Conservation (phyloP, 2,113 vertebrate species). For the Atractosteus spatula region DNA sequence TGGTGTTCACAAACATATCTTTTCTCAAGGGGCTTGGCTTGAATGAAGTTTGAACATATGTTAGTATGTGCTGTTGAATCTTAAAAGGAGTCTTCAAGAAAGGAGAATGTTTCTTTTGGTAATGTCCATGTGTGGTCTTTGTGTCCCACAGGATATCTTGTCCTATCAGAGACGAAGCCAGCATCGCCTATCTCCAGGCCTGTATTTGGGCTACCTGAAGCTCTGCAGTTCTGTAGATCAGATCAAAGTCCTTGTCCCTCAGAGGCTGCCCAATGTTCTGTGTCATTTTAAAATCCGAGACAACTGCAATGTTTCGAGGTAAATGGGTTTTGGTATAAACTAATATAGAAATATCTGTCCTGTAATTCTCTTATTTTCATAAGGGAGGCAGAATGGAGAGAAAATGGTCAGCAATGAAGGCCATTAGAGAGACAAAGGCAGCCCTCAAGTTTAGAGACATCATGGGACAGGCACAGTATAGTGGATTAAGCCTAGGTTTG, state of each 20-base stretch:
- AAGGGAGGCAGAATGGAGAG: too few relatives aligned
- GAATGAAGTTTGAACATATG: too few relatives aligned
- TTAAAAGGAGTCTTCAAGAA: too few relatives aligned
- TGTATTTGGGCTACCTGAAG: conserved; percentile 94
- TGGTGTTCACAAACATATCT: too few relatives aligned
- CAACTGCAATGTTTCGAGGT: conserved; percentile 89
- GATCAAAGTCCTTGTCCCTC: conserved; percentile 90
- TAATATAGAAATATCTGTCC: background rate
- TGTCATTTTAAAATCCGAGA: conserved; percentile 85
- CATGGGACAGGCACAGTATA: too few relatives aligned
- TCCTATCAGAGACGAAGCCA: conserved; percentile 85
- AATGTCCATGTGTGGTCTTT: background rate
- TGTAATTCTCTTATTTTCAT: background rate
- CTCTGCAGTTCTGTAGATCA: conserved; percentile 97
- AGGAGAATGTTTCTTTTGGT: too few relatives aligned
- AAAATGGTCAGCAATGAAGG: too few relatives aligned
- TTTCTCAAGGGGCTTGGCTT: too few relatives aligned
- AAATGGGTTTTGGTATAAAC: conserved; percentile 22
- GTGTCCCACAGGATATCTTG: conserved; percentile 76
- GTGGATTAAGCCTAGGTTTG: too few relatives aligned
- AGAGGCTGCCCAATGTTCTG: conserved; percentile 86
- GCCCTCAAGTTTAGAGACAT: too few relatives aligned
- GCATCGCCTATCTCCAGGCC: conserved; percentile 77
- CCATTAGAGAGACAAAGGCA: too few relatives aligned
- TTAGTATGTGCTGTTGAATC: too few relatives aligned